Percentiles rank a stretch among this genome's conserved stretches.
phyloP scores from a whole-genome alignment of 1,140 invertebrate species.

The Bombus cullumanus region DNA sequence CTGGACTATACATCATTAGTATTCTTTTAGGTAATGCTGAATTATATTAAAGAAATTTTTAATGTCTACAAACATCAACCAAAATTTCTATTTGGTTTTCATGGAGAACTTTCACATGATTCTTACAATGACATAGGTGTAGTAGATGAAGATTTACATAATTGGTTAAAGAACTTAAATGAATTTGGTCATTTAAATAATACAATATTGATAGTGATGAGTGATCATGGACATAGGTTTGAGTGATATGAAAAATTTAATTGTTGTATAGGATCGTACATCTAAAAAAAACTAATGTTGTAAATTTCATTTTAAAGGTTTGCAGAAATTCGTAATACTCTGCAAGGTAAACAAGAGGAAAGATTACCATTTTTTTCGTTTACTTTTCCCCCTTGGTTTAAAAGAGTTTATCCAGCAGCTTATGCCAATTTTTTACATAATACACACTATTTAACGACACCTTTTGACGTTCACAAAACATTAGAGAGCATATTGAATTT shows the following conservation, averaged over 20 bases:
- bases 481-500: constrained; percentile 86
- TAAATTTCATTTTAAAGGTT: constrained; percentile 84
- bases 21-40: constrained; percentile 84
- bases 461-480: constrained; percentile 92
- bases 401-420: constrained; percentile 84
- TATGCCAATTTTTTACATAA: constrained; percentile 88
- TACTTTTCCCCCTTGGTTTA: constrained; percentile 88
- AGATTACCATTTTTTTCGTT: constrained; percentile 93
- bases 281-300: background rate
- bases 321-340: constrained; percentile 90
- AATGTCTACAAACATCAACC: constrained; percentile 86
- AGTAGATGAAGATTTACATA: constrained; percentile 89
- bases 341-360: constrained; percentile 95
- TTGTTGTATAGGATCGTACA: background rate
- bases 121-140: constrained; percentile 90
- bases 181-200: constrained; percentile 87
- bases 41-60: constrained; percentile 86
- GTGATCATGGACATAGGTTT: constrained; percentile 94
- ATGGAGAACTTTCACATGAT: constrained; percentile 95
- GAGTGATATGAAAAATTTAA: background rate
- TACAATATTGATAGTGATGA: constrained; percentile 92
- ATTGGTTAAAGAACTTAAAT: constrained; percentile 86
- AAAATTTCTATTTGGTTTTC: constrained; percentile 94
- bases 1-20: background rate
- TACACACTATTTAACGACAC: constrained; percentile 87